A percentile compares a stretch with the other conserved stretches of the same genome.
phyloP scores from a whole-genome alignment of 2,113 vertebrate species.

The Podarcis raffonei region DNA sequence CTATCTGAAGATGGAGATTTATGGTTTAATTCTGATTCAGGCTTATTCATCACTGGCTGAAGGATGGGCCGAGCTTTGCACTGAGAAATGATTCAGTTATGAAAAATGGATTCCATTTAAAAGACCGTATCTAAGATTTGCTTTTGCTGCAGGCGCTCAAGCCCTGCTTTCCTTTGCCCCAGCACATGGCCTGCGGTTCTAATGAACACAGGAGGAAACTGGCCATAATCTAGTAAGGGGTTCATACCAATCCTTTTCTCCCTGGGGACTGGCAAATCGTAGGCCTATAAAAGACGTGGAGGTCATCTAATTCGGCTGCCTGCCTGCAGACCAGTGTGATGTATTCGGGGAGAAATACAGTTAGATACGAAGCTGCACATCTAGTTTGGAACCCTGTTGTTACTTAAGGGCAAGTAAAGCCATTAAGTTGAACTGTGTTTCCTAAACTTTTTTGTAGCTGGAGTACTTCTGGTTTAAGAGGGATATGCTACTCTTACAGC shows the following conservation, averaged over 20 bases:
- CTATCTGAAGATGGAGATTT: constrained; percentile 13
- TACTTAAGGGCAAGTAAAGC: not conserved
- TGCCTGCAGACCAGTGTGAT: not conserved
- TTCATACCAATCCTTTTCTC: constrained; percentile 34
- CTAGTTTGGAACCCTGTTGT: not conserved
- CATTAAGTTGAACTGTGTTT: not conserved
- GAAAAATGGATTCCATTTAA: constrained; percentile 42
- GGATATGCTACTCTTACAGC: not conserved
- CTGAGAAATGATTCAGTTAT: constrained; percentile 10
- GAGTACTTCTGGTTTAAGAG: not conserved
- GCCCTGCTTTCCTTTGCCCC: constrained; percentile 33
- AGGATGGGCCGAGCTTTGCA: not conserved
- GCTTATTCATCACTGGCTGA: not conserved
- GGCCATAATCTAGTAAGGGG: constrained; percentile 19
- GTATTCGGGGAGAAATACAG: not conserved
- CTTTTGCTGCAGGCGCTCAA: constrained; percentile 5
- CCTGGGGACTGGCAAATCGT: constrained; percentile 9
- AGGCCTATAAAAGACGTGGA: not conserved
- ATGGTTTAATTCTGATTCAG: constrained; percentile 8
- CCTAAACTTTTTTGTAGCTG: not conserved
- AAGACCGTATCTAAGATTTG: constrained; percentile 4
- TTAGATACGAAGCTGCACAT: not conserved
- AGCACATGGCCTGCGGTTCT: constrained; percentile 22
- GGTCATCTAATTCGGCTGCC: constrained; percentile 1
- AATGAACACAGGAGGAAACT: constrained; percentile 9